Base-by-base conservation (phyloP, 2,113 vertebrate species). In the Takifugu bimaculatus region DNA sequence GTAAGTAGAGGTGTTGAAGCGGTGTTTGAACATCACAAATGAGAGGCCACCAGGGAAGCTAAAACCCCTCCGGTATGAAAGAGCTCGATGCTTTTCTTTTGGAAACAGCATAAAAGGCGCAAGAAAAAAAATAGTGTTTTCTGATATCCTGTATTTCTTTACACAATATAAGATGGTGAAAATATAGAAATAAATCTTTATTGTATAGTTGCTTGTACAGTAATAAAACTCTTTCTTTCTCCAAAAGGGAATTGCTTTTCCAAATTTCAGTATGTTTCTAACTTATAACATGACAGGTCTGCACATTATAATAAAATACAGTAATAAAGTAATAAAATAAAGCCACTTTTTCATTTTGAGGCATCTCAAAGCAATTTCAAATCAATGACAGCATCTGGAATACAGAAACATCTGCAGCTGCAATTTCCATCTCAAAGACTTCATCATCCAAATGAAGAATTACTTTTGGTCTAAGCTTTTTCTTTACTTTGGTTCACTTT, bases 381-480 rank as follows among this genome's bases (percentile, higher is more conserved):
- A 57, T 76, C 27, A 55, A 72, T 61, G 58, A 70, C 32, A 69
- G 63, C 80, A 75, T 68, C 65, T 81, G 85, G 78, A 79, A 68
- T 53, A 77, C 65, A 58, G 77, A 79, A 82, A 75, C 57, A 75
- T 78, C 60, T 74, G 68, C 72, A 77, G 70, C 76, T 74, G 78
- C 61, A 78, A 66, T 56, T 79, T 54, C 65, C 71, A 81, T 85
- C 83, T 71, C 58, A 65, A 72, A 32, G 52, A 67, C 59, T 70
- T 79, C 65, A 70, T 52, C 11, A 67, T 73, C 70, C 50, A 60
- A 60, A 54, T 47, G 64, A 61, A 61, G 67, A 79, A 79, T 68
- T 60, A 81, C 58, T 58, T 53, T 13, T 3, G 48, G 54, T 78
- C 77, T 60, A 59, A 70, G 76, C 65, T 55, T 10, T 39, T 10